Evolutionary conservation across 64 coral and sea anemone genomes (phyloP).

Genomic region (Stichodactyla helianthus): DNA sequence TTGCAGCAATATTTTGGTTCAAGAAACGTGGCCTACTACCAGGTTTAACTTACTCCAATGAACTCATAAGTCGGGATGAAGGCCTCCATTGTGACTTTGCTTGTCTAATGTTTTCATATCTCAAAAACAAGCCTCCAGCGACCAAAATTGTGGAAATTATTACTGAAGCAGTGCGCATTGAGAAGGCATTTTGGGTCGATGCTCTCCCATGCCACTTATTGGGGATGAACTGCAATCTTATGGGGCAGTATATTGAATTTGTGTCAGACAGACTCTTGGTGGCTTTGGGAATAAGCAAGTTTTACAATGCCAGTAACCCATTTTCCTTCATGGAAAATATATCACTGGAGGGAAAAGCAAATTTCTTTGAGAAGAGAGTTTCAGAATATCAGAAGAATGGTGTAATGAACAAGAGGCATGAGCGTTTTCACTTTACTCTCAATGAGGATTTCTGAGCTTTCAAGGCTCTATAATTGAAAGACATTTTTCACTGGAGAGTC

Average conservation of each 20-base stretch:
- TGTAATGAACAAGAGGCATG: slow-evolving; percentile 49
- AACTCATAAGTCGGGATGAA: slow-evolving; percentile 87
- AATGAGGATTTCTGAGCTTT: slow-evolving; percentile 31
- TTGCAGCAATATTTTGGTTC: slow-evolving; percentile 82
- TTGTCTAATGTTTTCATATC: slow-evolving; percentile 73
- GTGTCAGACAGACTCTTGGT: slow-evolving; percentile 77
- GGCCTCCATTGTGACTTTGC: slow-evolving; percentile 94
- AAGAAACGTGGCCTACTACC: slow-evolving; percentile 76
- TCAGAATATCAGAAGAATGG: slow-evolving; percentile 86
- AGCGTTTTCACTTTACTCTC: slow-evolving; percentile 58
- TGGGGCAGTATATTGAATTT: slow-evolving; percentile 83
- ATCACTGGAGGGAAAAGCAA: slow-evolving; percentile 78
- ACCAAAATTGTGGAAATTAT: slow-evolving; percentile 64
- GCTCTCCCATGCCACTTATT: slow-evolving; percentile 59
- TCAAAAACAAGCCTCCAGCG: slow-evolving; percentile 55
- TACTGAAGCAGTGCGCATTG: slow-evolving; percentile 61
- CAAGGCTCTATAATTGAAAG: neutral
- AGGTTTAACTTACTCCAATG: slow-evolving; percentile 83
- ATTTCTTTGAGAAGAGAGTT: slow-evolving; percentile 83
- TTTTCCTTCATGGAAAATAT: slow-evolving; percentile 92
- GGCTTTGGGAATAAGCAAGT: slow-evolving; percentile 49
- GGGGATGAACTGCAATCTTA: slow-evolving; percentile 78
- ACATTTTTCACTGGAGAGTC: neutral
- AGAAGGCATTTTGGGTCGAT: slow-evolving; percentile 76
- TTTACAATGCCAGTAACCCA: slow-evolving; percentile 63